Conservation (phyloP, 2,888 invertebrate genomes). For the Sinopyrophorus schimmeli region DNA sequence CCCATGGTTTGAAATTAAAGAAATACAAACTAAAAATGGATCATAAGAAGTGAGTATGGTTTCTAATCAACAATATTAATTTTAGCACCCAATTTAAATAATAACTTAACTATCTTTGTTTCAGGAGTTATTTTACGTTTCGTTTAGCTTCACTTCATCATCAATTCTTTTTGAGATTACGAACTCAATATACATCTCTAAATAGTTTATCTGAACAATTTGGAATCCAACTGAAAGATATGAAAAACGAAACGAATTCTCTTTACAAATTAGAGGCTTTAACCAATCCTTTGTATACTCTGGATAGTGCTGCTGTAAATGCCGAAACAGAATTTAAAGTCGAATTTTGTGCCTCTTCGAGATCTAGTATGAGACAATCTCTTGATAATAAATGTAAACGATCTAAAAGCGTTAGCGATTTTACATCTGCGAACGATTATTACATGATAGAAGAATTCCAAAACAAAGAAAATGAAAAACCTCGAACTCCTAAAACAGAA, state of each 20-base stretch:
- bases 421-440: slow-evolving; percentile 44
- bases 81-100: too few relatives aligned
- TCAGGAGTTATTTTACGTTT: slow-evolving; percentile 73
- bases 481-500: slow-evolving; percentile 41
- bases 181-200: slow-evolving; percentile 71
- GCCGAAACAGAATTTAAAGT: slow-evolving; percentile 52
- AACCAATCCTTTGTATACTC: slow-evolving; percentile 42
- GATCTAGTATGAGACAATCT: slow-evolving; percentile 30
- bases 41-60: slow-evolving; percentile 68
- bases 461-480: slow-evolving; percentile 73
- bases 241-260: slow-evolving; percentile 55
- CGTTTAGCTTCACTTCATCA: slow-evolving; percentile 78
- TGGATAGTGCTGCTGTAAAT: slow-evolving; percentile 44
- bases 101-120: slow-evolving; percentile 36
- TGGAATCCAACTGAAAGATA: slow-evolving; percentile 59
- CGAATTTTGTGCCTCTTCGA: slow-evolving; percentile 48
- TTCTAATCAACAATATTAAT: too few relatives aligned
- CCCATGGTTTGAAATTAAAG: slow-evolving; percentile 59
- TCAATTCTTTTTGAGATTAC: slow-evolving; percentile 72
- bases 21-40: slow-evolving; percentile 77
- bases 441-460: slow-evolving; percentile 61
- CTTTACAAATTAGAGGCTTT: slow-evolving; percentile 51
- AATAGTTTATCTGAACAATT: slow-evolving; percentile 66
- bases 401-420: slow-evolving; percentile 59
- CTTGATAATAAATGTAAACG: slow-evolving; percentile 45